These are phyloP conservation scores for Lycophotia porphyrea DNA, from an alignment of 2,888 invertebrate genomes.

Conservation along the genomic window DNA sequence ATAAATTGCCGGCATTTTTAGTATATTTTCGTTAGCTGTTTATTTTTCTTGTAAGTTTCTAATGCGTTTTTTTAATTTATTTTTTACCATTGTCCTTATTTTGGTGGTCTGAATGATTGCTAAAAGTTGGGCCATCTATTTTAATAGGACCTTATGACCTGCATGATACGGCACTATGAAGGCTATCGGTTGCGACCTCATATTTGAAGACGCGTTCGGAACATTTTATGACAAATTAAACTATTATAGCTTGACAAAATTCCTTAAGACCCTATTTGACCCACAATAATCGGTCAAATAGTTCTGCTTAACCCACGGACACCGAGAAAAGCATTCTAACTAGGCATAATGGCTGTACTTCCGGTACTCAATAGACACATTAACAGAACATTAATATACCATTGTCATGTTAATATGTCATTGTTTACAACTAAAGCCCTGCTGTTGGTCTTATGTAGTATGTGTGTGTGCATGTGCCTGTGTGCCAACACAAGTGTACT, in stretches of 20 bases:
- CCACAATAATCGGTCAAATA: not conserved
- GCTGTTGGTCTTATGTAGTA: not conserved
- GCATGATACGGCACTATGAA: not conserved
- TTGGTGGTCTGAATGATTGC: no score
- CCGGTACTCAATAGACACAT: conserved; percentile 17
- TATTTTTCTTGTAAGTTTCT: no score
- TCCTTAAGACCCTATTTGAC: not conserved
- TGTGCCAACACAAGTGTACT: no score
- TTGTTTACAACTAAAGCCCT: conserved; percentile 16
- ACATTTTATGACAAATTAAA: conserved; percentile 11
- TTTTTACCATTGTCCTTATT: no score
- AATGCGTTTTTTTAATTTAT: no score
- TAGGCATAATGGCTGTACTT: not conserved
- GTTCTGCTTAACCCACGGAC: conserved; percentile 5
- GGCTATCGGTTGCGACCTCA: not conserved
- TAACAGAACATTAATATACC: conserved; percentile 9
- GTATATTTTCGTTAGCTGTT: no score
- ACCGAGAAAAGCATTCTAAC: not conserved
- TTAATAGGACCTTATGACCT: no score
- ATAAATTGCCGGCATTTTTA: no score
- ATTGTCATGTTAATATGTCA: conserved; percentile 35
- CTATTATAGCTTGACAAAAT: conserved; percentile 12
- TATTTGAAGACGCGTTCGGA: not conserved
- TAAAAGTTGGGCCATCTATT: no score
- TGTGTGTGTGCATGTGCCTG: no score